A percentile compares a stretch with the other conserved stretches of the same genome.
Conservation (phyloP, 1,140 invertebrate species). For the Psilanteris sp. region DNA sequence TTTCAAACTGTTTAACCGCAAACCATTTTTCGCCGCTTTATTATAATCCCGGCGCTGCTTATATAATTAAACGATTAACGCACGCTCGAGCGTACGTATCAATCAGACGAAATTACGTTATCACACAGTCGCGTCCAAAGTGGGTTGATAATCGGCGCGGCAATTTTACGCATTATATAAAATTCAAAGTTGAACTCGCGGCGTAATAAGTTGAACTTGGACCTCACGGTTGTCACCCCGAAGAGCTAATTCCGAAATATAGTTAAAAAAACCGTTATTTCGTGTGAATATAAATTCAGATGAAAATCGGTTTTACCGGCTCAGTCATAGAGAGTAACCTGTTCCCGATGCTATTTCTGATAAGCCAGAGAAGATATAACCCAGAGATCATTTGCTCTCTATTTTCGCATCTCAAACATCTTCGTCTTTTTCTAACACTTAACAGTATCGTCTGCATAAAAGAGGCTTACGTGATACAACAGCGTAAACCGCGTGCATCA, state of each 20-base stretch:
- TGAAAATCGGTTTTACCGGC: slow-evolving; percentile 49
- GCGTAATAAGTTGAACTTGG: slow-evolving; percentile 45
- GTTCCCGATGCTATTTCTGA: slow-evolving; percentile 58
- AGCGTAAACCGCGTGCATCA: slow-evolving; percentile 50
- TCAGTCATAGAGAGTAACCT: slow-evolving; percentile 47
- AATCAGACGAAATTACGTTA: slow-evolving; percentile 37
- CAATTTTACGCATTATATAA: slow-evolving; percentile 36
- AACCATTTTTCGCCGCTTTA: slow-evolving; percentile 4
- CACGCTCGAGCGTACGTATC: slow-evolving; percentile 11
- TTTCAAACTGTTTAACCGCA: slow-evolving; percentile 1
- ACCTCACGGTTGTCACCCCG: slow-evolving; percentile 36
- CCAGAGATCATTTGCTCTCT: slow-evolving; percentile 51
- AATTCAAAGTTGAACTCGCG: slow-evolving; percentile 29
- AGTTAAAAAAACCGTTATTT: slow-evolving; percentile 52
- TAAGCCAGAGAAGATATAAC: slow-evolving; percentile 47
- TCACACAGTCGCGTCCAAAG: slow-evolving; percentile 8
- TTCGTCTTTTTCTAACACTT: slow-evolving; percentile 44
- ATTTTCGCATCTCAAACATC: slow-evolving; percentile 52
- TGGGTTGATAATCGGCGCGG: slow-evolving; percentile 16
- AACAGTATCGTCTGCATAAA: slow-evolving; percentile 50
- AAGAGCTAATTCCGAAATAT: slow-evolving; percentile 48
- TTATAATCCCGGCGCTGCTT: slow-evolving; percentile 1
- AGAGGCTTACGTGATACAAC: slow-evolving; percentile 42
- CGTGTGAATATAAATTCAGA: slow-evolving; percentile 57
- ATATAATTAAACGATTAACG: slow-evolving; percentile 24